A percentile compares a stretch with the other conserved stretches of the same genome.
Conservation (phyloP, 2,113 vertebrate genomes). For the Chaenocephalus aceratus region DNA sequence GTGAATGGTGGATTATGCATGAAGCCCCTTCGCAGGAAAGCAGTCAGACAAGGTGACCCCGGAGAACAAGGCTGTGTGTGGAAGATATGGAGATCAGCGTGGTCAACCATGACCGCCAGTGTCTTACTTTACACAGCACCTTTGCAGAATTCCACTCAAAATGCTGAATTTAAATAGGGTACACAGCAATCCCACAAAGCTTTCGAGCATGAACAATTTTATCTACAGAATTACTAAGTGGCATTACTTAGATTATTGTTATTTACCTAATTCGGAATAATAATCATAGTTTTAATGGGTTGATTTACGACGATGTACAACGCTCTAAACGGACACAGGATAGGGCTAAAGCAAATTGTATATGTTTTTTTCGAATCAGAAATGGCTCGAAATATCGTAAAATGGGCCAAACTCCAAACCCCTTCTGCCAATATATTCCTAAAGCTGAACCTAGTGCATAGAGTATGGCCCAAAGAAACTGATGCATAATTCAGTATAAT, state of each 20-base stretch:
- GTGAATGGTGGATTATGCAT: slow-evolving; percentile 67
- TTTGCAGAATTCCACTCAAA: slow-evolving; percentile 9
- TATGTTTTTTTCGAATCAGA: background rate
- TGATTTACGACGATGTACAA: too few species aligned
- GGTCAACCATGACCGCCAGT: slow-evolving; percentile 70
- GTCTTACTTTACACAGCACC: slow-evolving; percentile 27
- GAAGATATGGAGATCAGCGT: slow-evolving; percentile 80
- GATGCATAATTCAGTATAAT: background rate
- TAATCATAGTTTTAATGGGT: slow-evolving; percentile 20
- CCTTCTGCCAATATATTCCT: background rate
- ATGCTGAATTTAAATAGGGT: slow-evolving; percentile 4
- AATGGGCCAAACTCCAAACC: background rate
- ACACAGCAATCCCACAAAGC: slow-evolving; percentile 1
- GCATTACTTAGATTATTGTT: slow-evolving; percentile 31
- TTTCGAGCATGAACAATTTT: background rate
- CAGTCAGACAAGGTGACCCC: slow-evolving; percentile 75
- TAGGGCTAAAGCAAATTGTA: too few species aligned
- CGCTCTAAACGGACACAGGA: too few species aligned
- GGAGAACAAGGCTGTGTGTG: slow-evolving; percentile 67
- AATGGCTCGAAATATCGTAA: background rate
- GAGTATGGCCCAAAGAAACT: background rate
- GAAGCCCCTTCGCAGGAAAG: slow-evolving; percentile 50
- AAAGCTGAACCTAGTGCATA: slow-evolving; percentile 8
- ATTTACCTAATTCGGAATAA: slow-evolving; percentile 49
- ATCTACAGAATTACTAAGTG: background rate